phyloP scores from a whole-genome alignment of 1,140 invertebrate species.

The Ctenoplectra terminalis region DNA sequence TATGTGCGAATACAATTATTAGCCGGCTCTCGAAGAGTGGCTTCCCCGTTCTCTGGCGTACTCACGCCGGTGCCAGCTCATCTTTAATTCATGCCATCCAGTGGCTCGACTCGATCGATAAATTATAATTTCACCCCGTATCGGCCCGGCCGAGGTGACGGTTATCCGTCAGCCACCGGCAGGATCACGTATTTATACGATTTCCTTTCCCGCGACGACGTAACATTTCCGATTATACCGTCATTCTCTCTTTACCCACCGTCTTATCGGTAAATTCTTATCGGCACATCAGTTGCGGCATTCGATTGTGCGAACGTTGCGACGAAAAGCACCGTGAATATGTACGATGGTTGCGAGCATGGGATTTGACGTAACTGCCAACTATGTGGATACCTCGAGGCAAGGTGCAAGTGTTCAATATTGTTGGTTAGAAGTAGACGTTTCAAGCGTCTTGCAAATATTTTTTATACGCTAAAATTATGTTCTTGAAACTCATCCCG shows the following conservation, averaged over 20 bases:
- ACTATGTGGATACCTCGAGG: not conserved
- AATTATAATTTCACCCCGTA: conserved; percentile 82
- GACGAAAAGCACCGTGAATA: not conserved
- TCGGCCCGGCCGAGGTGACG: conserved; percentile 63
- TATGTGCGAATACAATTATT: conserved; percentile 72
- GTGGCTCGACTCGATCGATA: conserved; percentile 80
- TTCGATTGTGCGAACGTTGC: no score
- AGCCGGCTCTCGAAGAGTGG: conserved; percentile 63
- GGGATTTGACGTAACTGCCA: not conserved
- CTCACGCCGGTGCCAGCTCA: conserved; percentile 70
- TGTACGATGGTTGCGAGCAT: no score
- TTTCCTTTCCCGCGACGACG: conserved; percentile 59
- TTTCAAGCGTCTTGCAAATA: not conserved
- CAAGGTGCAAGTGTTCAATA: not conserved
- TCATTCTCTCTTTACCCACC: conserved; percentile 3
- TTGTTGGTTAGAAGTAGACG: not conserved
- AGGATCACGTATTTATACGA: conserved; percentile 71
- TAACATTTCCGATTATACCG: conserved; percentile 57
- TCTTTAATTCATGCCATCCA: conserved; percentile 82
- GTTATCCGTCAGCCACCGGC: conserved; percentile 74
- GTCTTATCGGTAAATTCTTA: conserved; percentile 24
- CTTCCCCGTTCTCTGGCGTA: conserved; percentile 61
- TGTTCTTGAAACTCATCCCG: no score
- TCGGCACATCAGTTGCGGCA: conserved; percentile 27
- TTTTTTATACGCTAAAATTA: not conserved